phyloP scores from a whole-genome alignment of 2,797 vertebrate species.

The Platyrinchus mystaceus region DNA sequence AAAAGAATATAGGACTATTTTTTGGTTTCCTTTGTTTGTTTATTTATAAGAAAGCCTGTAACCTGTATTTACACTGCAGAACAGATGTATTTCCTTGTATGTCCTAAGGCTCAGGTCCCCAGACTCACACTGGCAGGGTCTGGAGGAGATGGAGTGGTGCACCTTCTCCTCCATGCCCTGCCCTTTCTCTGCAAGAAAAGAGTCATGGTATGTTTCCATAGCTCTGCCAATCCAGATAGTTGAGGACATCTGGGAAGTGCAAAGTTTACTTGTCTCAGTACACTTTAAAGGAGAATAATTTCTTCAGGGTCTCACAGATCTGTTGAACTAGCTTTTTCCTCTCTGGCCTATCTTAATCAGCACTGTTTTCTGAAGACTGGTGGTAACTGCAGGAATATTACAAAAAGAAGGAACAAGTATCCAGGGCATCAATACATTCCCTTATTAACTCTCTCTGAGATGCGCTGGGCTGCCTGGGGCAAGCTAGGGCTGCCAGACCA shows the following conservation, averaged over 20 bases:
- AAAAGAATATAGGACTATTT: neutral
- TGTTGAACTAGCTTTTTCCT: neutral
- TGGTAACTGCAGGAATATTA: neutral
- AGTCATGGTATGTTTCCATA: neutral
- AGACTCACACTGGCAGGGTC: neutral
- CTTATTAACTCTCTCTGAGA: neutral
- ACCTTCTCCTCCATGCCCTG: fast-evolving
- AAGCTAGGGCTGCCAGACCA: neutral
- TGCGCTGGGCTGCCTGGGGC: neutral
- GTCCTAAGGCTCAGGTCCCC: fast-evolving
- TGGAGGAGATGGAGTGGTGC: neutral
- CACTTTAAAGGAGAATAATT: neutral
- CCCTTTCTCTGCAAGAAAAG: neutral
- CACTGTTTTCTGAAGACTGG: neutral
- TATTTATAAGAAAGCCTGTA: neutral
- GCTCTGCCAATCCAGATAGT: neutral
- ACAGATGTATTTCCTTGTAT: neutral
- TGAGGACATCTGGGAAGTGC: neutral
- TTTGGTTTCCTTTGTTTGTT: neutral
- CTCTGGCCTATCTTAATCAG: neutral
- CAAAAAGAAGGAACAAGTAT: neutral
- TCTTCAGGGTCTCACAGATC: neutral
- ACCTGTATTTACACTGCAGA: neutral
- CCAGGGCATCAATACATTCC: neutral
- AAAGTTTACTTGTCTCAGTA: neutral